Base-by-base conservation (phyloP, 53 echinoderm and acorn worm genomes). In the Crossaster papposus region DNA sequence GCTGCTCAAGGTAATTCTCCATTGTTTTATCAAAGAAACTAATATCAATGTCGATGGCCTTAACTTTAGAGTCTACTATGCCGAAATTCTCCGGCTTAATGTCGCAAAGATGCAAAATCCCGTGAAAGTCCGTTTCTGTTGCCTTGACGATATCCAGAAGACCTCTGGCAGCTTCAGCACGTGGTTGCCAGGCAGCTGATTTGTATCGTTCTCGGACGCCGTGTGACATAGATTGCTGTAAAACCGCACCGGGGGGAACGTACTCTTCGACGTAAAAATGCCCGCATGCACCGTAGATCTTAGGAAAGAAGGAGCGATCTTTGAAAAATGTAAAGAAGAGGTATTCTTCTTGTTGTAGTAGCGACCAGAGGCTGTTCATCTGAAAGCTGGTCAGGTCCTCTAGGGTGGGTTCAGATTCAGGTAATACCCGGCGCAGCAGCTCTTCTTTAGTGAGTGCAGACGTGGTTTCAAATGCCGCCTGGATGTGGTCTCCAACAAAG, bases 51-150 rank as follows among this genome's bases (percentile, higher is more conserved):
- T 97, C 98, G 22, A 96, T 95, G 26, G 92, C 92, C 53, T 95
- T 95, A 36, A 97, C 92, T 20, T 81, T 38, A 51, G 79, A 81
- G 30, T 87, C 72, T 9, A 74, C 72, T 29, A 96, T 89, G 33
- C 98, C 98, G 91, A 96, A 97, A 83, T 97, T 97, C n/a, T 90
- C 93, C 28, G 93, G 93, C 81, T 97, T 97, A 62, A 97, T 94
- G 37, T 97, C 96, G 34, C 98, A 97, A 22, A 96, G 90, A 90
- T 97, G 96, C 12, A 93, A 70, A 18, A 70, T 90, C 18, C 92
- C 81, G n/a, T 79, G 70, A 71, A 90, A 96, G n/a, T 79, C 83
- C 29, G 72, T 81, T 58, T 97, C 98, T 1, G 93, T 64, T 0
- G 86, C 83, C 24, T 51, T 58, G 31, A 94, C 81, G 23, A 97